Base-by-base conservation (phyloP, 1,140 invertebrate species). In the Drosophila punjabiensis region DNA sequence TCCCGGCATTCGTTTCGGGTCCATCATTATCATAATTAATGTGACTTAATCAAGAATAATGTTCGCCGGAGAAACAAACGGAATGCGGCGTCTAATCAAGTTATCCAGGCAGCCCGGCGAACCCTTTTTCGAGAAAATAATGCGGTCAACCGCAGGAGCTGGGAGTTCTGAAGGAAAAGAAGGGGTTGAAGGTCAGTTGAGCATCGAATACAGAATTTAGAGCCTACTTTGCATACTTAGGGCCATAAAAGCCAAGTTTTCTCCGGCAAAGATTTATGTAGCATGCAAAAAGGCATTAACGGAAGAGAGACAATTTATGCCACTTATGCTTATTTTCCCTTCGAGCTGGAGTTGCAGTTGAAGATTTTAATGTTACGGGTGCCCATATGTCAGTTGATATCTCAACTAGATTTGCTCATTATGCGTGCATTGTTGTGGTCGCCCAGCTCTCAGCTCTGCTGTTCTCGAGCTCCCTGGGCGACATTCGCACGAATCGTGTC, bases 21-120 rank as follows among this genome's bases (percentile, higher is more conserved):
- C 79, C 90, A 92, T 92, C 90, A 92, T 92, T 92, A 90, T 90
- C 90, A 90, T 92, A 92, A 92, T 92, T 92, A 92, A 92, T 92
- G 90, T 90, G 90, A 84, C 90, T 88, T 92, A 92, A 92, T 90
- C 87, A 92, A 91, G 91, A 92, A 90, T 84, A 92, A 92, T 92
- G 90, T 92, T 67, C 66, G 68, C 50, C 20, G 37, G 56, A 82
- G 76, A 48, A 71, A 52, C 70, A 43, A 43, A 60, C 30, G 68
- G 45, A 61, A 61, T 58, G 39, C 66, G 20, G 18, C 33, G 11
- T 28, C 76, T 78, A 90, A 90, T 90, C 79, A 90, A 90, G 86
- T 81, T 75, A 90, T 79, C 58, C 50, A 47, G 37, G 53, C 43
- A 53, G 61, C 58, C 50, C 48, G 32, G 33, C 50, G 56, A 77